Evolutionary conservation across 2,113 vertebrate genomes (phyloP), one percentile per base, ranked within the genome.

Genomic region (Garra rufa): DNA sequence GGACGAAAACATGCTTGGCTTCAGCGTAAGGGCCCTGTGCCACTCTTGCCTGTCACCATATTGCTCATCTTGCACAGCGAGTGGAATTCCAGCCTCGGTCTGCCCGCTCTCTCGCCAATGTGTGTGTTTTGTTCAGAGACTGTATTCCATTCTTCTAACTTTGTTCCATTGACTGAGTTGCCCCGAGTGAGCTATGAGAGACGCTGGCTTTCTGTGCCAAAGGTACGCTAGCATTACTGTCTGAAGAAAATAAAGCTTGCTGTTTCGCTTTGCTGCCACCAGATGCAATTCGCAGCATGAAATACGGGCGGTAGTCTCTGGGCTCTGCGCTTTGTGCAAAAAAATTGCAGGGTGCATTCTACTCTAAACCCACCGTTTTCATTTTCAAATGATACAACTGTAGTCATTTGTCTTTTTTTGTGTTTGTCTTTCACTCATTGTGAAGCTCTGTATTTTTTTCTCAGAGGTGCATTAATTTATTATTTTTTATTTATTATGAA

Each of bases 121-220:
- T 89, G 88, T 89, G 86, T 81, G 86, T 86, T 89, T 89, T 89
- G 88, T 89, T 87, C 84, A 86, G 86, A 84, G 86, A 87, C 88
- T 89, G 86, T 89, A 84, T 89, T 85, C 86, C 84, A 89, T 87
- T 89, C 84, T 87, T 89, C 88, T 89, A 89, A 89, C 88, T 89
- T 89, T 89, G 88, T 89, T 89, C 88, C 88, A 89, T 87, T 89
- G 88, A 88, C 85, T 89, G 86, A 89, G 84, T 87, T 77, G 88
- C 88, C 85, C 85, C 63, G 85, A 88, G 87, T 87, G 86, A 81
- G 85, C 86, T 89, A 87, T 87, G 88, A 89, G 80, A 82, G 84
- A 85, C 84, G 43, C 84, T 89, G 88, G 46, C 85, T 89, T 89
- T 84, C 88, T 84, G 84, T 89, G 88, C 88, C 88, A 89, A 87